Conservation (phyloP, 2,113 vertebrate species). For the Tyrannus savana region DNA sequence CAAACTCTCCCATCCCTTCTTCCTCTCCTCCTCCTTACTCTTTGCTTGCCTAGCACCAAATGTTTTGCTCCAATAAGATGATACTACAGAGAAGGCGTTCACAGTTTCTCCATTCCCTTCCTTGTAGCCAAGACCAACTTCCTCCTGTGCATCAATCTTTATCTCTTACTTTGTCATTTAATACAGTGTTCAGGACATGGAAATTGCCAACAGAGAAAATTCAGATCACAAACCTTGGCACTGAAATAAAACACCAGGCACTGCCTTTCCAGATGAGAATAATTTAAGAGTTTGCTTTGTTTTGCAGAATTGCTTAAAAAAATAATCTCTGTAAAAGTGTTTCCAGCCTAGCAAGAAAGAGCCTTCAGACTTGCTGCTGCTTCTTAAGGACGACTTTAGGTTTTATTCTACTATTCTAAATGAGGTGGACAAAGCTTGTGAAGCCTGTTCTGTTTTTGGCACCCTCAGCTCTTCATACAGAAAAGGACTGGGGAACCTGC, state of each 20-base stretch:
- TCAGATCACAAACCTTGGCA: not conserved
- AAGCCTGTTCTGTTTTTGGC: not conserved
- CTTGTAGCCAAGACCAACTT: not conserved
- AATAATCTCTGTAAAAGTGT: not conserved
- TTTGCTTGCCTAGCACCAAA: constrained; percentile 50
- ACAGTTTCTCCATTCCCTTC: not conserved
- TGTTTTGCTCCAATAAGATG: constrained; percentile 39
- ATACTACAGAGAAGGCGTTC: not conserved
- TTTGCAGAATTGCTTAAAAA: not conserved
- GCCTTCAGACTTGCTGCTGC: not conserved
- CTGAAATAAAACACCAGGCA: not conserved
- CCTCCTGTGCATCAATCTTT: fast-evolving
- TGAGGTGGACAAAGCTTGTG: not conserved
- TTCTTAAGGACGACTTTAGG: not conserved
- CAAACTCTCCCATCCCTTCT: not conserved
- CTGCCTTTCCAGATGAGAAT: not conserved
- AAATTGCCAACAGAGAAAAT: not conserved
- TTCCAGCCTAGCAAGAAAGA: not conserved
- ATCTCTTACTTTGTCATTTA: not conserved
- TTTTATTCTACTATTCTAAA: not conserved
- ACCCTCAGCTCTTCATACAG: not conserved
- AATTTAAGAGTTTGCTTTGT: not conserved
- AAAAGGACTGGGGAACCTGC: not conserved
- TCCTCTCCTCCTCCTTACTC: constrained; percentile 43
- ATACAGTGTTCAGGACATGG: not conserved